A percentile compares a stretch with the other conserved stretches of the same genome.
Conservation (phyloP, 2,113 vertebrate species). For the Noctilio leporinus region DNA sequence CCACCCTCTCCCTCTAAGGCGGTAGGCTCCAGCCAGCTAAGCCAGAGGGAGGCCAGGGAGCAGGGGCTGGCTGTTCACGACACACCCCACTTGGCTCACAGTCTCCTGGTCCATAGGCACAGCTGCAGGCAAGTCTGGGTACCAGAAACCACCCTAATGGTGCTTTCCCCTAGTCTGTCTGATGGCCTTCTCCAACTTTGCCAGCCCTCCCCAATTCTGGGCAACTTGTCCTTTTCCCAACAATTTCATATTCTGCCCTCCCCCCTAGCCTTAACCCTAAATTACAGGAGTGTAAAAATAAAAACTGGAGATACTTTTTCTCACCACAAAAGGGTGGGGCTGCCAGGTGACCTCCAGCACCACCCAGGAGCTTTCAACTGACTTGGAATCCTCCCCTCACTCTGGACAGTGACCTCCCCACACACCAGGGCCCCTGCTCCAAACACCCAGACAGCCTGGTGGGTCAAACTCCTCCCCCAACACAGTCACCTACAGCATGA, state of each 20-base stretch:
- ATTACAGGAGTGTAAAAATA: not conserved
- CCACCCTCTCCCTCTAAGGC: not conserved
- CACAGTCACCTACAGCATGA: constrained; percentile 86
- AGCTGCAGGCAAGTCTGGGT: not conserved
- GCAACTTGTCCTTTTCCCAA: not conserved
- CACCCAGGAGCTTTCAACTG: not conserved
- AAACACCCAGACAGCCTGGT: not conserved
- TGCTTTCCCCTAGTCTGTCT: not conserved
- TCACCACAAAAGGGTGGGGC: not conserved
- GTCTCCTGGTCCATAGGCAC: not conserved
- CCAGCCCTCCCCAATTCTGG: not conserved
- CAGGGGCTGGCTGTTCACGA: not conserved
- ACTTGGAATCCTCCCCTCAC: not conserved
- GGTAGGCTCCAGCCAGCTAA: not conserved
- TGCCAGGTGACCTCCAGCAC: not conserved
- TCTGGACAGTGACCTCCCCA: not conserved
- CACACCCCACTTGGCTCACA: not conserved
- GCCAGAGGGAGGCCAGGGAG: not conserved
- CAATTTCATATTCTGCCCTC: not conserved
- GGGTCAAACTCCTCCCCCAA: not conserved
- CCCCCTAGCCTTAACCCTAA: not conserved
- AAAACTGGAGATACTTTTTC: not conserved
- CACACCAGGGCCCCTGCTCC: not conserved
- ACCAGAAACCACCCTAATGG: not conserved
- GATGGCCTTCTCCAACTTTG: not conserved